These are phyloP conservation scores for Elegia similella DNA, from an alignment of 2,888 invertebrate species.

Conservation along the genomic window DNA sequence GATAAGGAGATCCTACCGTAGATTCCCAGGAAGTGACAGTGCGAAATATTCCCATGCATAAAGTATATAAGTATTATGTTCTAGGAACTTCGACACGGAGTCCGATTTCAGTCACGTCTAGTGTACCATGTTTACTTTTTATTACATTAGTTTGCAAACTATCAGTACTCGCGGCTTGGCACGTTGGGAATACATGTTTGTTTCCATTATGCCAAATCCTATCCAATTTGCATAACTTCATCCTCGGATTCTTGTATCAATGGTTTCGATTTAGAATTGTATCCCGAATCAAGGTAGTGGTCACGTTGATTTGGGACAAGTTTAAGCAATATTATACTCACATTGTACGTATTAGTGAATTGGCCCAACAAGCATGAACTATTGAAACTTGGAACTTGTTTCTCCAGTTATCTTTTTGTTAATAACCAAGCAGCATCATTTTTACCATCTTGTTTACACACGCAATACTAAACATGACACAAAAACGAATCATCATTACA, in stretches of 20 bases:
- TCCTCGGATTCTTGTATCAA: too few relatives aligned
- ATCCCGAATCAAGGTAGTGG: too few relatives aligned
- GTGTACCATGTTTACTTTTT: conserved; percentile 2
- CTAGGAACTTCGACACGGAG: conserved; percentile 8
- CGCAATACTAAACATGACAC: conserved; percentile 15
- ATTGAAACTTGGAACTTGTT: too few relatives aligned
- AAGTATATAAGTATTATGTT: conserved; percentile 5
- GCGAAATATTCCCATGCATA: conserved; percentile 10
- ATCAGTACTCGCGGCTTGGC: not conserved
- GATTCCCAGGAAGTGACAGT: not conserved
- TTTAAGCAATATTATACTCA: too few relatives aligned
- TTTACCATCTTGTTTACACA: conserved; percentile 4
- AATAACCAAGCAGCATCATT: not conserved
- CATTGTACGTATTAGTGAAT: too few relatives aligned
- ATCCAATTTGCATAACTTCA: not conserved
- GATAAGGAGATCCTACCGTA: too few relatives aligned
- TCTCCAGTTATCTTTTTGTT: not conserved
- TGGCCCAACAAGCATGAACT: too few relatives aligned
- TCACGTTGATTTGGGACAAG: too few relatives aligned
- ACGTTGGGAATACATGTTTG: not conserved
- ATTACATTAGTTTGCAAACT: conserved; percentile 6
- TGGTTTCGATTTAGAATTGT: too few relatives aligned
- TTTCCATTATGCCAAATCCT: not conserved
- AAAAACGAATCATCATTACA: conserved; percentile 22
- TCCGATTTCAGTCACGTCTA: conserved; percentile 11